Evolutionary conservation across 2,113 vertebrate species (phyloP), one percentile per base, ranked within the genome.

Genomic region (Prionailurus bengalensis): DNA sequence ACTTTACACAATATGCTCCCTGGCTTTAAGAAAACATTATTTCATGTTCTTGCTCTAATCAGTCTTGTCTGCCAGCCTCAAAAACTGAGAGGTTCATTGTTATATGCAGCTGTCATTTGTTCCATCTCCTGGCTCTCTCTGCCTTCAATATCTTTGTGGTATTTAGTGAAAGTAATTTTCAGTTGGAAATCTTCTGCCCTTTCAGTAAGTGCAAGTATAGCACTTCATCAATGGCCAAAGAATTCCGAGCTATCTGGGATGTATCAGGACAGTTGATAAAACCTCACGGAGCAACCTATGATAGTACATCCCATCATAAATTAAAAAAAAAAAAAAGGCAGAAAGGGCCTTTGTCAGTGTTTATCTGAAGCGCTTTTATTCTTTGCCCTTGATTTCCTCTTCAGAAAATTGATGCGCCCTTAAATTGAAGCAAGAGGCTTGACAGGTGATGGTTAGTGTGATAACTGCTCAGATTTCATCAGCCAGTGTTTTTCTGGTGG

Each of bases 401-500:
- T 99, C 99, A 99, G 99, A 99, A 99, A 99, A 99, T 99, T 99
- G 99, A 99, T 99, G 99, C 99, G 99, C 99, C 99, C 99, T 99
- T 99, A 99, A 99, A 99, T 99, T 99, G 99, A 99, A 99, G 99
- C 99, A 98, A 99, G 99, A 99, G 99, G 99, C 99, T 99, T 99
- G 99, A 99, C 99, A 99, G 99, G 99, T 99, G 99, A 99, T 99
- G 99, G 99, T 99, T 99, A 99, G 99, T 99, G 99, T 99, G 99
- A 99, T 99, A 99, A 99, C 99, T 99, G 99, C 99, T 99, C 99
- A 99, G 99, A 99, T 99, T 99, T 99, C 99, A 99, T 99, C 99
- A 99, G 99, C 99, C 98, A 98, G 98, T 99, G 99, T 99, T 99
- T 99, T 99, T 99, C 99, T 99, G 98, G 99, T 99, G 99, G 99